Conservation (phyloP, 2,113 vertebrate genomes). For the Campylomormyrus numenius region DNA sequence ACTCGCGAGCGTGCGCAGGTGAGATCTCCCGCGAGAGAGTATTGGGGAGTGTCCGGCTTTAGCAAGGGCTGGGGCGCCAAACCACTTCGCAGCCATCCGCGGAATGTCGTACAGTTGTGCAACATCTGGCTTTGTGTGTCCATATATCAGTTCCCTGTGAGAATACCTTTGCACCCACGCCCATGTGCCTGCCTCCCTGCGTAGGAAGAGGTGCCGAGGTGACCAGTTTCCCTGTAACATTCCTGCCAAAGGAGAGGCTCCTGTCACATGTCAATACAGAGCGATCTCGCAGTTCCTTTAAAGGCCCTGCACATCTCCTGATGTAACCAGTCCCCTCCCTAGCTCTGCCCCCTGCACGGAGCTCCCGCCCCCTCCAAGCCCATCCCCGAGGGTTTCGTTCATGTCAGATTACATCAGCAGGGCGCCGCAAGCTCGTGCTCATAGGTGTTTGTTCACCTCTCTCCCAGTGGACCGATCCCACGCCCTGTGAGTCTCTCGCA, state of each 20-base stretch:
- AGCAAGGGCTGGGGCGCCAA: not conserved
- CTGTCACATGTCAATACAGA: not conserved
- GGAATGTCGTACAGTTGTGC: conserved; percentile 5
- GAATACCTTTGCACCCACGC: not conserved
- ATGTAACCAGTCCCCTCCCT: not conserved
- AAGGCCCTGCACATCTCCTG: not conserved
- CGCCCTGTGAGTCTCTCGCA: not conserved
- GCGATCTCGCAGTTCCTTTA: not conserved
- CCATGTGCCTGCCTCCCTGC: not conserved
- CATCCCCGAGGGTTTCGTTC: no score
- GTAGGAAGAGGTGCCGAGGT: not conserved
- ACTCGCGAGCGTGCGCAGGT: not conserved
- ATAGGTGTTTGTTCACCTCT: not conserved
- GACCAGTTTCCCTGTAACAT: not conserved
- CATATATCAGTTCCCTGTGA: not conserved
- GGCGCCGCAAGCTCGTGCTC: not conserved
- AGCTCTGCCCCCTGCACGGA: not conserved
- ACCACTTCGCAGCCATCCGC: not conserved
- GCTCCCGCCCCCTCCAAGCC: not conserved
- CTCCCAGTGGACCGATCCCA: not conserved
- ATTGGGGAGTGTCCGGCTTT: not conserved
- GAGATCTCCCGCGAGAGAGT: not conserved
- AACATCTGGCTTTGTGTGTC: not conserved
- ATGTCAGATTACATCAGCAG: not conserved
- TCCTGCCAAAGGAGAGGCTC: not conserved